A percentile compares a stretch with the other conserved stretches of the same genome.
phyloP scores from a whole-genome alignment of 2,797 vertebrate species.

The Sebastolobus alascanus region DNA sequence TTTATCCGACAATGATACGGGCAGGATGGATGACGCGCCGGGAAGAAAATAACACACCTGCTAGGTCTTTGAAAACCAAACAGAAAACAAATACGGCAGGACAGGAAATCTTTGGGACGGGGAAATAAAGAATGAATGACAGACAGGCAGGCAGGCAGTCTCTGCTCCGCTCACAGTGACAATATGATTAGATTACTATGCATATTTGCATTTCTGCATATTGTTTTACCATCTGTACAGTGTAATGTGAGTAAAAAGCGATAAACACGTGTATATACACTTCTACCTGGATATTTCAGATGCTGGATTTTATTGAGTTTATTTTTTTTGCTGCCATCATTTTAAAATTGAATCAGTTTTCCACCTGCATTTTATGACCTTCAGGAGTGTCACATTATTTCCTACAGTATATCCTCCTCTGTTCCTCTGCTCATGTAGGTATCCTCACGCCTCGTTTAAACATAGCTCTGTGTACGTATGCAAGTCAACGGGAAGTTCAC shows the following conservation, averaged over 20 bases:
- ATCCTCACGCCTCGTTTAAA: background rate
- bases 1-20: slow-evolving; percentile 63
- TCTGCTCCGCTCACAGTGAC: slow-evolving; percentile 9
- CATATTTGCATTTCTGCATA: slow-evolving; percentile 9
- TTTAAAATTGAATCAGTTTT: slow-evolving; percentile 1
- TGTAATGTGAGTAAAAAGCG: slow-evolving; percentile 7
- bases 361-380: slow-evolving; percentile 1
- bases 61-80: slow-evolving; percentile 40
- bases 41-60: slow-evolving; percentile 56
- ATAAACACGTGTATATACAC: background rate
- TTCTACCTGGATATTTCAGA: background rate
- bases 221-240: slow-evolving; percentile 33
- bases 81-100: slow-evolving; percentile 41
- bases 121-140: slow-evolving; percentile 8
- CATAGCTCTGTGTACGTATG: background rate
- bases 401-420: too few species aligned
- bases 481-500: background rate
- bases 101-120: slow-evolving; percentile 27
- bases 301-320: background rate
- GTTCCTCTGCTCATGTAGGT: background rate
- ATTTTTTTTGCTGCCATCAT: background rate
- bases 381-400: background rate
- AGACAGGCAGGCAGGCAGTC: slow-evolving; percentile 3
- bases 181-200: slow-evolving; percentile 23
- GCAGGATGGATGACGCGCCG: slow-evolving; percentile 61